These are phyloP conservation scores for Epinotia brunnichana DNA, from an alignment of 2,888 invertebrate species.

Conservation along the genomic window DNA sequence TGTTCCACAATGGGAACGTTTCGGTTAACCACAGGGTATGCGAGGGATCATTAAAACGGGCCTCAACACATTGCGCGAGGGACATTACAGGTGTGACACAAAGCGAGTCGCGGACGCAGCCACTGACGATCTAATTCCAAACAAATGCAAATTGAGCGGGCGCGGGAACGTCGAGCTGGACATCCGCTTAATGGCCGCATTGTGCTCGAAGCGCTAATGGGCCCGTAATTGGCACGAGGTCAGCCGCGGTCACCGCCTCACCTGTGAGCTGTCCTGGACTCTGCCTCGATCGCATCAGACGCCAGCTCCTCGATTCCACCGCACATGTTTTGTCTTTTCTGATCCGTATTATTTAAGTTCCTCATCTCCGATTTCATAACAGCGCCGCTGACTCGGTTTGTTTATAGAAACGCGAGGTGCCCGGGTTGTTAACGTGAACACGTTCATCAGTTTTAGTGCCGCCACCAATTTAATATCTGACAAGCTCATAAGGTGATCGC, in stretches of 20 bases:
- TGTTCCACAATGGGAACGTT: slow-evolving; percentile 58
- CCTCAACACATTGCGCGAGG: slow-evolving; percentile 53
- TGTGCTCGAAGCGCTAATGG: slow-evolving; percentile 76
- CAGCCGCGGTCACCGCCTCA: slow-evolving; percentile 62
- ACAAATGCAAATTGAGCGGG: slow-evolving; percentile 79
- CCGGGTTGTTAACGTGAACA: slow-evolving; percentile 18
- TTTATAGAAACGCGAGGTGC: slow-evolving; percentile 29
- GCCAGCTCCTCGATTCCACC: slow-evolving; percentile 49
- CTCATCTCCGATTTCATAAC: slow-evolving; percentile 59
- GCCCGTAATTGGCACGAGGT: slow-evolving; percentile 77
- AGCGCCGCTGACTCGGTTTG: slow-evolving; percentile 37
- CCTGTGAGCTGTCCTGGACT: slow-evolving; percentile 50
- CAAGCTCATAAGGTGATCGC: slow-evolving; percentile 16
- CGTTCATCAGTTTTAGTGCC: slow-evolving; percentile 29
- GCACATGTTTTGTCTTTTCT: slow-evolving; percentile 49
- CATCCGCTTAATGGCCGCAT: slow-evolving; percentile 77
- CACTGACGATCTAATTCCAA: slow-evolving; percentile 70
- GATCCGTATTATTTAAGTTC: slow-evolving; percentile 64
- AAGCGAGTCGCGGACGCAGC: slow-evolving; percentile 56
- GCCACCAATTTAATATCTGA: slow-evolving; percentile 31
- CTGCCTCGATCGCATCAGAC: slow-evolving; percentile 24
- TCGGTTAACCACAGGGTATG: slow-evolving; percentile 59
- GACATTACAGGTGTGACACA: slow-evolving; percentile 65
- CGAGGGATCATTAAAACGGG: slow-evolving; percentile 60
- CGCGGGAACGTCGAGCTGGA: slow-evolving; percentile 65